Percentiles rank a stretch among this genome's conserved stretches.
These are phyloP conservation scores for Diglossa brunneiventris DNA, from an alignment of 2,113 vertebrate species.

Conservation along the genomic window DNA sequence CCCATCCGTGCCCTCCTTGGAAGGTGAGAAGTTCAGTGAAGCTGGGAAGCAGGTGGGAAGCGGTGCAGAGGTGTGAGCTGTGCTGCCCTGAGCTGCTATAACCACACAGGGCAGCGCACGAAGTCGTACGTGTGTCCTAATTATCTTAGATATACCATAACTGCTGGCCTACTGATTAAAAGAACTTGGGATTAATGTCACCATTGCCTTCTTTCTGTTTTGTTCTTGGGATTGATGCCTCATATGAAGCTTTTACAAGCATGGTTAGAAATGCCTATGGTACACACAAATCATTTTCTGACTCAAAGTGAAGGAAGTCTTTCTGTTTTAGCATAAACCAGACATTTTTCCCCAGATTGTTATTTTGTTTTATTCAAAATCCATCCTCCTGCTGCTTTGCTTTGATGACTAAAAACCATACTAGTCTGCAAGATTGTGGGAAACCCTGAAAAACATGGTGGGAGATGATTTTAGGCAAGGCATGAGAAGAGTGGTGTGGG, in stretches of 20 bases:
- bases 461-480: not conserved
- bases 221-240: not conserved
- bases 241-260: not conserved
- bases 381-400: not conserved
- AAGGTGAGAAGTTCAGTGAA: not conserved
- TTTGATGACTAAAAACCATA: not conserved
- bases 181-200: not conserved
- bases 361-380: not conserved
- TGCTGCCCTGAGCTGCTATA: not conserved
- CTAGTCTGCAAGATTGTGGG: not conserved
- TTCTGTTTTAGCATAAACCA: not conserved
- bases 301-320: not conserved
- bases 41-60: not conserved
- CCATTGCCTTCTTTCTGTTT: not conserved
- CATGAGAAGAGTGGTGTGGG: not conserved
- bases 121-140: not conserved
- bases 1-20: not conserved
- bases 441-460: not conserved
- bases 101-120: not conserved
- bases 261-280: not conserved
- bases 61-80: not conserved
- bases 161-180: not conserved
- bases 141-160: not conserved
- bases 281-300: not conserved
- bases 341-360: not conserved